Evolutionary conservation across 2,797 vertebrate genomes (phyloP).

Genomic region (Echiichthys vipera): DNA sequence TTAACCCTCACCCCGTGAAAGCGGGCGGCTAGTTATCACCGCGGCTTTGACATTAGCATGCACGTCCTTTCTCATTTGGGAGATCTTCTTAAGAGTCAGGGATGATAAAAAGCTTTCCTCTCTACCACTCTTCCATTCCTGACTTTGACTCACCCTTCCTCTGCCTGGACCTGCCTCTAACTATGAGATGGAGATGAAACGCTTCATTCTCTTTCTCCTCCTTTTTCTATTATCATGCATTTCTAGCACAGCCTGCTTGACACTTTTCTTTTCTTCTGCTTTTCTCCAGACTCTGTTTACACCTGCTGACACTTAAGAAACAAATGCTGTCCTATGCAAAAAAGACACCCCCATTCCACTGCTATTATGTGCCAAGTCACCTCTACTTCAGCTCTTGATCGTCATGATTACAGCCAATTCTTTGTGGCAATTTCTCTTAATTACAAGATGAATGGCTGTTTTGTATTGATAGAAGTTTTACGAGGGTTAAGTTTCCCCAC

Average conservation of each 20-base stretch:
- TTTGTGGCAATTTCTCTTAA: slow-evolving; percentile 60
- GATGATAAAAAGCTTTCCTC: slow-evolving; percentile 83
- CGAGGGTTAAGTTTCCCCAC: slow-evolving; percentile 51
- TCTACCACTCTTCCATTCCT: slow-evolving; percentile 69
- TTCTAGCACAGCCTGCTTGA: slow-evolving; percentile 68
- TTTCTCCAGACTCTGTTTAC: slow-evolving; percentile 52
- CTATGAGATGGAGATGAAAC: slow-evolving; percentile 79
- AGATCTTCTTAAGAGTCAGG: slow-evolving; percentile 82
- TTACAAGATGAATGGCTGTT: slow-evolving; percentile 56
- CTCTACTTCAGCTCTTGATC: slow-evolving; percentile 49
- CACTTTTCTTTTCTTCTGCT: slow-evolving; percentile 76
- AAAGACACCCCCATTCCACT: slow-evolving; percentile 45
- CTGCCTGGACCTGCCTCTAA: slow-evolving; percentile 74
- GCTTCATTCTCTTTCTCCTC: slow-evolving; percentile 65
- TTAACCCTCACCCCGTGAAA: slow-evolving; percentile 80
- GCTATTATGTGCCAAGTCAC: slow-evolving; percentile 65
- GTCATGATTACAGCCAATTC: slow-evolving; percentile 51
- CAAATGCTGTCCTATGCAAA: slow-evolving; percentile 75
- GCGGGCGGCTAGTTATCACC: slow-evolving; percentile 79
- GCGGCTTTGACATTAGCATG: slow-evolving; percentile 80
- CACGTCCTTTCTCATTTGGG: slow-evolving; percentile 79
- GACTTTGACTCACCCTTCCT: slow-evolving; percentile 83
- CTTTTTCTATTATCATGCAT: slow-evolving; percentile 76
- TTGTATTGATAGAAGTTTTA: slow-evolving; percentile 59
- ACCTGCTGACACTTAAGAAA: slow-evolving; percentile 78